Evolutionary conservation across 2,113 vertebrate species (phyloP).

Genomic region (Bolborhynchus lineola): DNA sequence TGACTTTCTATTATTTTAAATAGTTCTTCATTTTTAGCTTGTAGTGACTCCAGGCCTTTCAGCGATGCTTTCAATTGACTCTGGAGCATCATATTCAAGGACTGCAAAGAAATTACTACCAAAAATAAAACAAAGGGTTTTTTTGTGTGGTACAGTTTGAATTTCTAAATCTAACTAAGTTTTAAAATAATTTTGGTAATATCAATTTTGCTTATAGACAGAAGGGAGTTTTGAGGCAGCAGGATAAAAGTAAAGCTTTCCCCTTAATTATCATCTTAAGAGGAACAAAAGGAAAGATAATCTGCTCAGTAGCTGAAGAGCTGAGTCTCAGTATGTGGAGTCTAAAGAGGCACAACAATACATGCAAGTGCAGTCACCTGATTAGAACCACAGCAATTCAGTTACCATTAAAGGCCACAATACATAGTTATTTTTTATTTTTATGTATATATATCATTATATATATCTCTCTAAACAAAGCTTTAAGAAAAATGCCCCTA

Average conservation of each 20-base stretch:
- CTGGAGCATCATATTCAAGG: conserved; percentile 79
- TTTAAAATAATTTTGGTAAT: neutral
- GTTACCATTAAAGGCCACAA: neutral
- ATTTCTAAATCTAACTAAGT: neutral
- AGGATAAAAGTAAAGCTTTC: neutral
- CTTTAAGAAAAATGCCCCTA: neutral
- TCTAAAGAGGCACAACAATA: neutral
- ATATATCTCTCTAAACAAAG: neutral
- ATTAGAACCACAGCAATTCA: neutral
- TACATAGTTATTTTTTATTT: neutral
- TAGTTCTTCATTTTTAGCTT: conserved; percentile 80
- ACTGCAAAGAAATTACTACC: conserved; percentile 78
- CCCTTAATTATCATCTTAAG: neutral
- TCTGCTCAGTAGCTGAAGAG: neutral
- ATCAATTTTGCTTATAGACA: neutral
- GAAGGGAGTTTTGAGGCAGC: fast-evolving
- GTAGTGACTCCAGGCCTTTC: conserved; percentile 77
- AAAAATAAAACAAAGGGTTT: neutral
- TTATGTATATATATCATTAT: too few species aligned
- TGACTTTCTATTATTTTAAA: conserved; percentile 74
- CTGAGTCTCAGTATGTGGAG: neutral
- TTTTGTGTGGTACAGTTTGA: neutral
- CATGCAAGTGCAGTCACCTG: neutral
- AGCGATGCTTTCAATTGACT: conserved; percentile 77
- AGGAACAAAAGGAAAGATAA: neutral